Percentiles rank a stretch among this genome's conserved stretches.
Conservation (phyloP, 2,113 vertebrate genomes). For the Dolichallabes microphthalmus region DNA sequence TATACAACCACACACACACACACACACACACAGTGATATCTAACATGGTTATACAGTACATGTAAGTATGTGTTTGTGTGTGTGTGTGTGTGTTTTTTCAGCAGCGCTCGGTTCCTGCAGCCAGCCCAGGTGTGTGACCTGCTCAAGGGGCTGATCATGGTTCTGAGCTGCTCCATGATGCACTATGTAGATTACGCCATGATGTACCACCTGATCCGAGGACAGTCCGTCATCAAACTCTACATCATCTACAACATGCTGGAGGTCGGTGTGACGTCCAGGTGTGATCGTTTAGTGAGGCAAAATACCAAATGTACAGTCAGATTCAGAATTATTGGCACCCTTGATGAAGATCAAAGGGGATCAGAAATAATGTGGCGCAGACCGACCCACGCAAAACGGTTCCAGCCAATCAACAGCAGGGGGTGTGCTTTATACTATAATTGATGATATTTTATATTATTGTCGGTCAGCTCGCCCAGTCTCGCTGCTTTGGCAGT, state of each 20-base stretch:
- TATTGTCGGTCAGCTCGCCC: no score
- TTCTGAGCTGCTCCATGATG: constrained; percentile 96
- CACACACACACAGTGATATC: neutral
- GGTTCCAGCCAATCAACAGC: no score
- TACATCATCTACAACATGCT: constrained; percentile 99
- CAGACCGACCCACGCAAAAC: no score
- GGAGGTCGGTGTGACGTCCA: constrained; percentile 77
- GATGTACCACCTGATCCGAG: constrained; percentile 98
- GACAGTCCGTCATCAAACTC: constrained; percentile 98
- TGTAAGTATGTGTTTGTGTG: neutral
- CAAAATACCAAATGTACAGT: neutral
- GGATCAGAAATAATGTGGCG: no score
- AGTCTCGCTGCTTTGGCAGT: no score
- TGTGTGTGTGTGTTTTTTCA: constrained; percentile 65
- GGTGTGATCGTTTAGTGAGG: neutral
- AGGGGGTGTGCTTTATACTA: no score
- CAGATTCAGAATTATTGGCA: neutral
- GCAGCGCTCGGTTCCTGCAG: constrained; percentile 88
- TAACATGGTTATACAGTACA: neutral
- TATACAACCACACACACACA: neutral
- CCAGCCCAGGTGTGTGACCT: constrained; percentile 96
- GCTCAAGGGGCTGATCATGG: constrained; percentile 91
- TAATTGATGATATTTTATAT: no score
- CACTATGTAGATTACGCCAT: constrained; percentile 98
- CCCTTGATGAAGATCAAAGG: neutral